Conservation (phyloP, 2,888 invertebrate species). For the Folsomia manolachei region DNA sequence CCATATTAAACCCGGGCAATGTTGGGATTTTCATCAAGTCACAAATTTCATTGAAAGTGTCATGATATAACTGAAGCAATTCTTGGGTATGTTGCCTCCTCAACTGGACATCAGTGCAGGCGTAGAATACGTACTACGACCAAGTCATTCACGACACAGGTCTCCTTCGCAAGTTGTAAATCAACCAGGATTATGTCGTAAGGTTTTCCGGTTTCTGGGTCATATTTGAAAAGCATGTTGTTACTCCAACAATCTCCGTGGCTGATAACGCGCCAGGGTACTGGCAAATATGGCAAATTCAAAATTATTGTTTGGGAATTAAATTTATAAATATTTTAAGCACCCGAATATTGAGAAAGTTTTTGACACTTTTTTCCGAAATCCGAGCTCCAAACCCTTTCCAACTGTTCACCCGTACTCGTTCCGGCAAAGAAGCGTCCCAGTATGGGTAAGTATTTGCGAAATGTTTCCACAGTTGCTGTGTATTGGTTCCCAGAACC, state of each 20-base stretch:
- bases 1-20: constrained; percentile 27
- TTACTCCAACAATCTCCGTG: constrained; percentile 30
- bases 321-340: too few species aligned
- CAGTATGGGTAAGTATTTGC: background rate
- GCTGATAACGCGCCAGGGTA: constrained; percentile 20
- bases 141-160: constrained; percentile 26
- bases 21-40: constrained; percentile 5
- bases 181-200: constrained; percentile 25
- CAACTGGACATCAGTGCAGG: constrained; percentile 19
- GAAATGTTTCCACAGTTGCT: background rate
- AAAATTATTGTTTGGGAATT: too few species aligned
- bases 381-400: background rate
- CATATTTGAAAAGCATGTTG: constrained; percentile 28
- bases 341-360: background rate
- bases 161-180: constrained; percentile 22
- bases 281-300: background rate
- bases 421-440: background rate
- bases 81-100: constrained; percentile 14
- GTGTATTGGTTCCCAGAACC: background rate
- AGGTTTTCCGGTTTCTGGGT: constrained; percentile 15
- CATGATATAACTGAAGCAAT: constrained; percentile 16
- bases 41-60: constrained; percentile 28
- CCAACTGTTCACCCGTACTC: background rate
- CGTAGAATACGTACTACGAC: constrained; percentile 25
- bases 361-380: background rate